Evolutionary conservation across 2,113 vertebrate genomes (phyloP).

Genomic region (Mus pahari): DNA sequence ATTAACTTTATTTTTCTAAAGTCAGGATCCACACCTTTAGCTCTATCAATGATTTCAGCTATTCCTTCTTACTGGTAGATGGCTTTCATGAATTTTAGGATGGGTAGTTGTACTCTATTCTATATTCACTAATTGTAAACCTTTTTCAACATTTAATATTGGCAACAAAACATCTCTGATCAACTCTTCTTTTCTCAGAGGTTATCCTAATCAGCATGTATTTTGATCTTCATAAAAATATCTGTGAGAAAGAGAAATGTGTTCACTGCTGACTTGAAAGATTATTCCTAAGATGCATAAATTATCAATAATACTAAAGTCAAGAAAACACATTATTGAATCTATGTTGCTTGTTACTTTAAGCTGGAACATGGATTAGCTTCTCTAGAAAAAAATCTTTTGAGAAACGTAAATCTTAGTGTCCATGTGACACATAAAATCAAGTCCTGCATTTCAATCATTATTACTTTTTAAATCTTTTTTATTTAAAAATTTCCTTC

Average conservation of each 20-base stretch:
- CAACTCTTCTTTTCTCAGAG: background rate
- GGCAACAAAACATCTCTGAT: background rate
- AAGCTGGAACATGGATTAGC: background rate
- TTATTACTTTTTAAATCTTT: background rate
- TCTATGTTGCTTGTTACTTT: background rate
- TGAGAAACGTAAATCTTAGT: background rate
- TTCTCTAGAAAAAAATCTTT: background rate
- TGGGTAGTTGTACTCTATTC: background rate
- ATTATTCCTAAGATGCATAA: background rate
- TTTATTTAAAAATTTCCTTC: background rate
- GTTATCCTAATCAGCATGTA: background rate
- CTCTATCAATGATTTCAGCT: background rate
- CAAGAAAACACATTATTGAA: background rate
- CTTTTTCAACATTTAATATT: rapidly evolving
- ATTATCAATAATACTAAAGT: background rate
- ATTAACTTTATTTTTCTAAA: background rate
- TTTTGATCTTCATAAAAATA: background rate
- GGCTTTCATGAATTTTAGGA: background rate
- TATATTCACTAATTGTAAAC: background rate
- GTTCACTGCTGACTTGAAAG: background rate
- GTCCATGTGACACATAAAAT: background rate
- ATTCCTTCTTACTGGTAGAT: background rate
- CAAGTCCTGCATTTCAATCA: background rate
- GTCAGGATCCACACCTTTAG: background rate
- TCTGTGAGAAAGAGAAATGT: background rate